phyloP scores from a whole-genome alignment of 2,113 vertebrate genomes.

The Lichenostomus cassidix region DNA sequence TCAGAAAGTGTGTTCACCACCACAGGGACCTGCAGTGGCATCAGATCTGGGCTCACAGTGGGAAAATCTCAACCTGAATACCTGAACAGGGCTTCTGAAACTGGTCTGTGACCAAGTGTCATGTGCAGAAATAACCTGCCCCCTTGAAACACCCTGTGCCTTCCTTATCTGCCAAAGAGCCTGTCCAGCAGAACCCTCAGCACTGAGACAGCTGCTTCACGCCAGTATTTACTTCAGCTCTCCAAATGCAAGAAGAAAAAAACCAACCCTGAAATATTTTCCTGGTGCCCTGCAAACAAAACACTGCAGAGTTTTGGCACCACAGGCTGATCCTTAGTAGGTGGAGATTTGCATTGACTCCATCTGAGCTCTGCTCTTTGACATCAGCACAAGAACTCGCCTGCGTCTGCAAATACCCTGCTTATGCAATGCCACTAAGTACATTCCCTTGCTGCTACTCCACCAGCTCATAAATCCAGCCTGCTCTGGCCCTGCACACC shows the following conservation, averaged over 20 bases:
- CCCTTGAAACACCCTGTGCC: neutral
- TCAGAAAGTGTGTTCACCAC: neutral
- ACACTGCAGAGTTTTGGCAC: constrained; percentile 27
- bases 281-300: constrained; percentile 39
- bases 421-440: constrained; percentile 28
- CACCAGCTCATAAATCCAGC: neutral
- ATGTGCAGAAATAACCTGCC: neutral
- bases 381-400: constrained; percentile 28
- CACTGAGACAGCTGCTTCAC: neutral
- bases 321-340: neutral
- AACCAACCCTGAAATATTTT: neutral
- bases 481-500: neutral
- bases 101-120: neutral
- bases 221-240: neutral
- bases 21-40: neutral
- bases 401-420: neutral
- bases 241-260: neutral
- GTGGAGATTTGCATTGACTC: constrained; percentile 14
- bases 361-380: constrained; percentile 50
- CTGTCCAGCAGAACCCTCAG: neutral
- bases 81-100: neutral
- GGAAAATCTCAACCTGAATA: neutral
- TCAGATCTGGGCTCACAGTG: neutral
- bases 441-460: neutral
- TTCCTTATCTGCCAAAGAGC: neutral